Conservation (phyloP, 1,140 invertebrate species). For the Paraescarpia echinospica region DNA sequence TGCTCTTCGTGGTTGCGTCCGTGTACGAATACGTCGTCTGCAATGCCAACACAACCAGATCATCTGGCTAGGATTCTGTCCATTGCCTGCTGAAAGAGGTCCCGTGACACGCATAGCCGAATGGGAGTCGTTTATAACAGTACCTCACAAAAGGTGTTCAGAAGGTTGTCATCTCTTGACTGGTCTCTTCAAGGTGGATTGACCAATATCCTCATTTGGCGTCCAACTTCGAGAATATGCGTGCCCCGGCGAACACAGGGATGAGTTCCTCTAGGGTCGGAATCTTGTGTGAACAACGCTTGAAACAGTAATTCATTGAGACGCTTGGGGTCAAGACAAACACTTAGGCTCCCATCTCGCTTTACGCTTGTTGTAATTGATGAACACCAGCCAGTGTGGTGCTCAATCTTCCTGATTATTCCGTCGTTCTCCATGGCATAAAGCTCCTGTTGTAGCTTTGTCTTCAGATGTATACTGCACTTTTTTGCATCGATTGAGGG, state of each 20-base stretch:
- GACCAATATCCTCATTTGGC: constrained; percentile 37
- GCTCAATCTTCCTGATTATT: constrained; percentile 8
- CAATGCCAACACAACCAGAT: constrained; percentile 49
- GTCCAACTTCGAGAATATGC: constrained; percentile 38
- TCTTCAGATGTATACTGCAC: constrained; percentile 16
- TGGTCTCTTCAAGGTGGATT: constrained; percentile 34
- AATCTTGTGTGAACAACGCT: constrained; percentile 21
- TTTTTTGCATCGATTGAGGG: not conserved
- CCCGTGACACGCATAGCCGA: constrained; percentile 30
- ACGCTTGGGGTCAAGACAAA: constrained; percentile 14
- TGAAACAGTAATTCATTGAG: constrained; percentile 12
- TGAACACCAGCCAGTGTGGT: constrained; percentile 17
- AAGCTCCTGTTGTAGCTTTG: no score
- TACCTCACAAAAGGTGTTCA: no score
- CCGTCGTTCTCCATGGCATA: not conserved
- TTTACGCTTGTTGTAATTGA: not conserved
- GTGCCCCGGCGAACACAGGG: constrained; percentile 33
- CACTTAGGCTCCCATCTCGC: constrained; percentile 8
- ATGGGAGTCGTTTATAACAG: constrained; percentile 37
- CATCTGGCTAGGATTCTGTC: no score
- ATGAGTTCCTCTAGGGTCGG: constrained; percentile 39
- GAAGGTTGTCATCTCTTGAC: constrained; percentile 34
- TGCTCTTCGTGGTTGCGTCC: no score
- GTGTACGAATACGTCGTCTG: constrained; percentile 39
- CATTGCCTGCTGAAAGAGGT: no score